A percentile compares a stretch with the other conserved stretches of the same genome.
These are phyloP conservation scores for Ormyrus rosae DNA, from an alignment of 2,888 invertebrate species.

Conservation along the genomic window DNA sequence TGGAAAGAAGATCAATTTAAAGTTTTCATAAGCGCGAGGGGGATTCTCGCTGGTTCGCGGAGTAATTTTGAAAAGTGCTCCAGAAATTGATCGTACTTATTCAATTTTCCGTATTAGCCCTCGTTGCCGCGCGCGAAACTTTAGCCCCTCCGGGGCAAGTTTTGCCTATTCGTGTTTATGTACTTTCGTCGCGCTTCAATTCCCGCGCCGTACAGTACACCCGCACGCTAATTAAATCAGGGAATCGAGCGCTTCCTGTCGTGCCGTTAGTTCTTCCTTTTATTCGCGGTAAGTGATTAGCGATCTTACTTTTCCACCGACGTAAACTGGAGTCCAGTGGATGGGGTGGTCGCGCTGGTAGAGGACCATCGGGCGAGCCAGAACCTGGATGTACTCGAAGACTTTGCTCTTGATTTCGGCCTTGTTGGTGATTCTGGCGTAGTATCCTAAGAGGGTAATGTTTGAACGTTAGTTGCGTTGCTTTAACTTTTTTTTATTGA, in stretches of 20 bases:
- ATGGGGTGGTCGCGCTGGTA: conserved; percentile 93
- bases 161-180: too few species aligned
- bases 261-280: too few species aligned
- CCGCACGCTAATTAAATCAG: too few species aligned
- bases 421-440: conserved; percentile 91
- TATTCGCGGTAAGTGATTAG: too few species aligned
- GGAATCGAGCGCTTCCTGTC: too few species aligned
- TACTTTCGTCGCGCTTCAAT: too few species aligned
- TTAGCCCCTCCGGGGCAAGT: not conserved
- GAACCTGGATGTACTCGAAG: conserved; percentile 94
- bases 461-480: not conserved
- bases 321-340: conserved; percentile 96
- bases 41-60: conserved; percentile 36
- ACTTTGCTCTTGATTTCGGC: conserved; percentile 95
- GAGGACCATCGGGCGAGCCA: conserved; percentile 97
- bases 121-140: conserved; percentile 28
- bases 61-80: conserved; percentile 49
- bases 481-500: not conserved
- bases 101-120: conserved; percentile 52
- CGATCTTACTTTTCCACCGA: conserved; percentile 84
- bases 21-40: conserved; percentile 47
- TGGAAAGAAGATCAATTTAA: conserved; percentile 57
- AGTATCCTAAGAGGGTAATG: conserved; percentile 81
- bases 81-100: conserved; percentile 52
- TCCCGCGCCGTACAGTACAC: too few species aligned